Evolutionary conservation across 2,888 invertebrate genomes (phyloP).

Genomic region (Ectropis crepuscularia): DNA sequence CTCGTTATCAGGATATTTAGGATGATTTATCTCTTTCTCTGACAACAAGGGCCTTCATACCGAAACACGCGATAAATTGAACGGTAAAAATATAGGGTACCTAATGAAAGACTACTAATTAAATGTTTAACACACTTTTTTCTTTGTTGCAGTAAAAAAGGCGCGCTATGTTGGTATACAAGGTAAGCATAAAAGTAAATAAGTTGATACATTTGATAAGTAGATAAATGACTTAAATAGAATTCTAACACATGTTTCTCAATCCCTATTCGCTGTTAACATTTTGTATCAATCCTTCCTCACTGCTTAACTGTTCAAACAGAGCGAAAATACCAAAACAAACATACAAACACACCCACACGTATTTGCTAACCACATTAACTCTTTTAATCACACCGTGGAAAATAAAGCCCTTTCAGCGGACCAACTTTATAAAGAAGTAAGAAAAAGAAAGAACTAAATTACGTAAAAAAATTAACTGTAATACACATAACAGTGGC

Average conservation of each 20-base stretch:
- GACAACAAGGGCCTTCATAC: too few relatives aligned
- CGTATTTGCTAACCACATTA: constrained; percentile 15
- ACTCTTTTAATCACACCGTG: constrained; percentile 21
- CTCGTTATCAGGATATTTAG: too few relatives aligned
- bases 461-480: not conserved
- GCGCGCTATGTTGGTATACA: constrained; percentile 93
- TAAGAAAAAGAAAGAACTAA: not conserved
- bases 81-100: too few relatives aligned
- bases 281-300: constrained; percentile 3
- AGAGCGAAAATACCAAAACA: not conserved
- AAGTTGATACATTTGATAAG: not conserved
- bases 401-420: constrained; percentile 21
- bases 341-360: not conserved
- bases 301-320: constrained; percentile 1
- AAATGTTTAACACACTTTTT: constrained; percentile 49
- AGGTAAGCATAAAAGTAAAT: constrained; percentile 83
- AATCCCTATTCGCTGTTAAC: not conserved
- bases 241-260: not conserved
- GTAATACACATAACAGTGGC: not conserved
- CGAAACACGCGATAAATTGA: too few relatives aligned
- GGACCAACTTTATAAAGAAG: too few relatives aligned
- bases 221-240: not conserved
- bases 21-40: too few relatives aligned
- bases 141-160: constrained; percentile 93
- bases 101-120: not conserved